Evolutionary conservation across 1,140 invertebrate genomes (phyloP).

Genomic region (Parasteatoda tepidariorum): DNA sequence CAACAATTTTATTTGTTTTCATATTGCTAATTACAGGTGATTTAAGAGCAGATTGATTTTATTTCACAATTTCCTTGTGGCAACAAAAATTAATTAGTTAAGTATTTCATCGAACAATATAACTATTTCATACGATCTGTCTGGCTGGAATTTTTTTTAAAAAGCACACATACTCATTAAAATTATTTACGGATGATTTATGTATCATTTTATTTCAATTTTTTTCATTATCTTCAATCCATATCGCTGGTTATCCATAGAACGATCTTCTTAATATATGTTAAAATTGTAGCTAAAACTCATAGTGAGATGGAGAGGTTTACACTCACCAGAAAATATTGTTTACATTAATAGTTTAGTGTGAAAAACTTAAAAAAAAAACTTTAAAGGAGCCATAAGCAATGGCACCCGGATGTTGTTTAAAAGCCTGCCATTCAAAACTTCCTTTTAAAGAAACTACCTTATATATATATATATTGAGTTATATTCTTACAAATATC

Average conservation of each 20-base stretch:
- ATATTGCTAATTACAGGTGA: background rate
- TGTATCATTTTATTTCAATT: background rate
- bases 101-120: background rate
- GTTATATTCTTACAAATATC: no score
- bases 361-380: constrained; percentile 57
- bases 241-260: background rate
- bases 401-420: constrained; percentile 60
- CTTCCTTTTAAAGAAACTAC: no score
- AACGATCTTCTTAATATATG: background rate
- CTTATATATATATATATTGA: no score
- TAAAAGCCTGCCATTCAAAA: constrained; percentile 54
- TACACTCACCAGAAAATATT: constrained; percentile 51
- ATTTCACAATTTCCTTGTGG: background rate
- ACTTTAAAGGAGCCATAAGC: constrained; percentile 59
- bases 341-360: constrained; percentile 52
- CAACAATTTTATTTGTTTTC: background rate
- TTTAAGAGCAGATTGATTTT: background rate
- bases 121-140: background rate
- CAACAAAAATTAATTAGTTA: background rate
- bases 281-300: no score
- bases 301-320: no score
- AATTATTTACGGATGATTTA: background rate
- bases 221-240: background rate
- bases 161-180: no score
- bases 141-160: no score